Conservation (phyloP, 2,888 invertebrate genomes). For the Thymelicus lineola region DNA sequence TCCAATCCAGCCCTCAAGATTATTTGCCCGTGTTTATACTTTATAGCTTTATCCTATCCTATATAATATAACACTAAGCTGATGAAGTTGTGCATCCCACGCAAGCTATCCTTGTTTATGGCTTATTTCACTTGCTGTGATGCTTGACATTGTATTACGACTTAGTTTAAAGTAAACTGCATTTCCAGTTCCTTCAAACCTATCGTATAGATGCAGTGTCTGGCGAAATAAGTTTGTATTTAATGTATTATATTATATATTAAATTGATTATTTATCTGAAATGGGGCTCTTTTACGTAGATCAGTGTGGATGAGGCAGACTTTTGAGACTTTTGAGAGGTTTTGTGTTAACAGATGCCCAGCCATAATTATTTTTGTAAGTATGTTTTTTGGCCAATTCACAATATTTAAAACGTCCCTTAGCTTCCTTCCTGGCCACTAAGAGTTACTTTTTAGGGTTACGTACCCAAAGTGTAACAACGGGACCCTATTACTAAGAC, state of each 20-base stretch:
- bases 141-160: slow-evolving; percentile 37
- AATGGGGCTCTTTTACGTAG: too few relatives aligned
- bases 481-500: too few relatives aligned
- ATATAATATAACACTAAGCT: slow-evolving; percentile 21
- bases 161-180: slow-evolving; percentile 33
- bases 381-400: too few relatives aligned
- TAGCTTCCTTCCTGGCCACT: too few relatives aligned
- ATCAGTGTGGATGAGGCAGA: too few relatives aligned
- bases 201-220: neutral
- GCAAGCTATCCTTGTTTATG: slow-evolving; percentile 35
- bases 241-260: neutral
- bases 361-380: too few relatives aligned
- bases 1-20: neutral
- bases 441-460: too few relatives aligned
- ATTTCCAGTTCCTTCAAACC: slow-evolving; percentile 22
- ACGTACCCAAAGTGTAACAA: too few relatives aligned
- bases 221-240: slow-evolving; percentile 4
- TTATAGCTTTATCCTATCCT: slow-evolving; percentile 1
- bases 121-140: slow-evolving; percentile 38
- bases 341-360: too few relatives aligned
- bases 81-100: slow-evolving; percentile 39
- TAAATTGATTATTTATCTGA: too few relatives aligned
- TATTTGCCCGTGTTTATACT: neutral
- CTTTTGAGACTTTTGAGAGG: too few relatives aligned
- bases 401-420: too few relatives aligned